Percentiles rank a stretch among this genome's conserved stretches.
Conservation (phyloP, 2,113 vertebrate species). For the Pollimyrus isidori region DNA sequence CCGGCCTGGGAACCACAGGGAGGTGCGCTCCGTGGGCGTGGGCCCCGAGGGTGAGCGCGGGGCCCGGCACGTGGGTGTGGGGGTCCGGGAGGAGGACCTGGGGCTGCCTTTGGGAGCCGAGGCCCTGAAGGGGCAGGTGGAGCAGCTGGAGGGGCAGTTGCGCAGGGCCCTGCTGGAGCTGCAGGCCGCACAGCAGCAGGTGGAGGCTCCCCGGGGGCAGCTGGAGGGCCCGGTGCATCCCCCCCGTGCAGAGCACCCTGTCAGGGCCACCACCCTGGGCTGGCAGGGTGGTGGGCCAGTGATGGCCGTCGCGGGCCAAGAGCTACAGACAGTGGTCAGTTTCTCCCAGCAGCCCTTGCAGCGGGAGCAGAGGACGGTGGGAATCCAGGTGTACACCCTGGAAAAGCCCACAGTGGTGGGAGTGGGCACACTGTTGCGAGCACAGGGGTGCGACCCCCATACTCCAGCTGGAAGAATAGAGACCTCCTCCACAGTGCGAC, state of each 20-base stretch:
- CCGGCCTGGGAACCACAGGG: slow-evolving; percentile 44
- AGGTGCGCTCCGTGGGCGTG: slow-evolving; percentile 58
- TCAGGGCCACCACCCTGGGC: slow-evolving; percentile 57
- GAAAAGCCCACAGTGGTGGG: slow-evolving; percentile 63
- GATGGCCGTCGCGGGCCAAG: slow-evolving; percentile 33
- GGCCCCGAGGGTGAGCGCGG: slow-evolving; percentile 46
- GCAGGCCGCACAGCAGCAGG: slow-evolving; percentile 48
- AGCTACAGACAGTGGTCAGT: slow-evolving; percentile 60
- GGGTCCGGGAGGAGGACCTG: slow-evolving; percentile 72
- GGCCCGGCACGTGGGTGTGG: slow-evolving; percentile 63
- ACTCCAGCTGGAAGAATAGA: slow-evolving; percentile 42
- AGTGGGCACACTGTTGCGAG: slow-evolving; percentile 52
- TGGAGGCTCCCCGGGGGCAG: slow-evolving; percentile 30
- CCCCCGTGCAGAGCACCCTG: slow-evolving; percentile 49
- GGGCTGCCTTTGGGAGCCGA: slow-evolving; percentile 55
- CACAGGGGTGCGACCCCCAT: slow-evolving; percentile 49
- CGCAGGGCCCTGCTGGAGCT: slow-evolving; percentile 64
- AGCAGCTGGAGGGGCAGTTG: slow-evolving; percentile 68
- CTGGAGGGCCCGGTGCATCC: slow-evolving; percentile 1
- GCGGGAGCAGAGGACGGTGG: slow-evolving; percentile 62
- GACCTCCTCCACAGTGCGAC: slow-evolving; percentile 22
- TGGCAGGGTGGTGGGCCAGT: slow-evolving; percentile 48
- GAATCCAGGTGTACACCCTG: slow-evolving; percentile 64
- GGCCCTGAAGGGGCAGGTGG: slow-evolving; percentile 62
- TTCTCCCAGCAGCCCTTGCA: slow-evolving; percentile 53